Percentiles rank a stretch among this genome's conserved stretches.
Evolutionary conservation across 2,113 vertebrate species (phyloP).

Genomic region (Gobiocypris rarus): DNA sequence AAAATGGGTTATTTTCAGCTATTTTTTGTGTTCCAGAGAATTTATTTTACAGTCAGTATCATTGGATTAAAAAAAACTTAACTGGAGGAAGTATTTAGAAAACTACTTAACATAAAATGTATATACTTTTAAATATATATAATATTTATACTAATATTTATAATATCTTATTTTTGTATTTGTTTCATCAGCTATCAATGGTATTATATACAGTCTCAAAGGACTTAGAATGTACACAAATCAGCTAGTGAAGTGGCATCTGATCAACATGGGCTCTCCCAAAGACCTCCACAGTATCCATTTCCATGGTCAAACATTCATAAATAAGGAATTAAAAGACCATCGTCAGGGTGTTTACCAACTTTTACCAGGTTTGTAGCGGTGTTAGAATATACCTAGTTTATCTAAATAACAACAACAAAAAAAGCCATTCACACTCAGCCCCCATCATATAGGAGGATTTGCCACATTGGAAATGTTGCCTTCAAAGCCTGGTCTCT

Average conservation of each 20-base stretch:
- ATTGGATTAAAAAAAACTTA: not conserved
- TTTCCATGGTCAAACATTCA: constrained; percentile 93
- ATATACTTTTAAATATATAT: not conserved
- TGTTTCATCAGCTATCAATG: constrained; percentile 87
- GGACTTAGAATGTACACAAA: constrained; percentile 90
- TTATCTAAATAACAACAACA: not conserved
- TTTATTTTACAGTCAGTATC: not conserved
- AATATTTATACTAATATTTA: too few relatives aligned
- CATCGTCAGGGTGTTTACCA: constrained; percentile 84
- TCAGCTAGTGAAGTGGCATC: constrained; percentile 84
- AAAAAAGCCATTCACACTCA: not conserved
- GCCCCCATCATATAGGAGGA: constrained; percentile 74
- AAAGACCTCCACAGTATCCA: constrained; percentile 88
- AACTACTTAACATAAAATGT: not conserved
- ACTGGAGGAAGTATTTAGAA: not conserved
- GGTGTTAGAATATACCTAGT: not conserved
- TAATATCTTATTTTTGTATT: not conserved
- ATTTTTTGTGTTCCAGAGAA: not conserved
- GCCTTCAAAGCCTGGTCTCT: constrained; percentile 87
- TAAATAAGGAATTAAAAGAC: constrained; percentile 77
- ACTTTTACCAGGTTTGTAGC: constrained; percentile 85
- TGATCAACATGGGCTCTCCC: constrained; percentile 89
- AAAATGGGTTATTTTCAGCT: not conserved
- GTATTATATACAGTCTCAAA: constrained; percentile 84
- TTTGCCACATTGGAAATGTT: constrained; percentile 93